These are phyloP conservation scores for Anthopleura sola DNA, from an alignment of 64 coral and sea anemone species.

Conservation along the genomic window DNA sequence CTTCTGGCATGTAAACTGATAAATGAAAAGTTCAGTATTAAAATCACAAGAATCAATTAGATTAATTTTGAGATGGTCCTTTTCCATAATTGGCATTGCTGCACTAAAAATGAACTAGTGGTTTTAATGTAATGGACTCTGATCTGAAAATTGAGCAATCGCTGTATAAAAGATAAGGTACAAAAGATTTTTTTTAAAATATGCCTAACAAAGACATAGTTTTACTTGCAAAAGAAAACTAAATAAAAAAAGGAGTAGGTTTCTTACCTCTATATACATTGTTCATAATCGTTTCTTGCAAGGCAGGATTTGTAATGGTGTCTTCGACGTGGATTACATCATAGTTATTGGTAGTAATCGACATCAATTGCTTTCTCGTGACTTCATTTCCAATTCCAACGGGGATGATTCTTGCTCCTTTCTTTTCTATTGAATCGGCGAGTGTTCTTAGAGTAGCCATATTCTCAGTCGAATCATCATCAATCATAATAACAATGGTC, in stretches of 20 bases:
- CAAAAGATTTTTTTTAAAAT: too few species aligned
- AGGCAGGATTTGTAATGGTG: background rate
- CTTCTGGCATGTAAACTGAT: constrained; percentile 41
- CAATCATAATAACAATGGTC: constrained; percentile 65
- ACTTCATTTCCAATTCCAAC: constrained; percentile 46
- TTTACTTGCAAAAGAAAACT: too few species aligned
- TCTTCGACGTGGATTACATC: constrained; percentile 28
- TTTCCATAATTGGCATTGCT: too few species aligned
- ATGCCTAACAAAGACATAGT: too few species aligned
- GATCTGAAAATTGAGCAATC: too few species aligned
- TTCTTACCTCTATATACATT: constrained; percentile 21
- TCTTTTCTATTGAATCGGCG: constrained; percentile 39
- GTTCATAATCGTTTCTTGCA: constrained; percentile 23
- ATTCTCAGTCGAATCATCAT: constrained; percentile 54
- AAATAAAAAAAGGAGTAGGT: background rate
- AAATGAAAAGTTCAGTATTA: background rate
- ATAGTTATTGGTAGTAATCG: constrained; percentile 31
- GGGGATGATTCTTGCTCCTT: constrained; percentile 44
- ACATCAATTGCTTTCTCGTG: constrained; percentile 37
- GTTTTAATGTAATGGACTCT: too few species aligned
- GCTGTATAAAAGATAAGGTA: too few species aligned
- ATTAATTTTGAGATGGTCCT: background rate
- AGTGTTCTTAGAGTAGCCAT: constrained; percentile 22
- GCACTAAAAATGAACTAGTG: too few species aligned
- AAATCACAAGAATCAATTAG: background rate